Base-by-base conservation (phyloP, 2,113 vertebrate species). In the Vulpes ferrilata region DNA sequence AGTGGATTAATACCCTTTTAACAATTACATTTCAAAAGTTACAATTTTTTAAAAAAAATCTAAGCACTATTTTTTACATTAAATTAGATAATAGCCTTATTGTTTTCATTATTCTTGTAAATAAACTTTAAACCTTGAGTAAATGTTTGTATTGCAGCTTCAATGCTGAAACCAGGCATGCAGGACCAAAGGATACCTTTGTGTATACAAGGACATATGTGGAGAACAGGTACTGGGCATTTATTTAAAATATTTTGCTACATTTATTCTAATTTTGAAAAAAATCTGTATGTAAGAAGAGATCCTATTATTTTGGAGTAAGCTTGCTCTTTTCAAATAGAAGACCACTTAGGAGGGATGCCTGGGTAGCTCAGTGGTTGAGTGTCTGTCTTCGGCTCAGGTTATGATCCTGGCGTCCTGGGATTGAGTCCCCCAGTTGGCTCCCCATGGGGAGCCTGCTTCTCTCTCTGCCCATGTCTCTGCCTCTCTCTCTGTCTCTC, bases 191-290 rank as follows among this genome's bases (percentile, higher is more conserved):
- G 25, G 67, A 96, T 16, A 84, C 88, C 59, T 48, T 96, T 93
- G 16, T 97, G 27, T 99, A 98, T 80, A 98, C 92, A 86, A 97
- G 97, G 81, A 98, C 97, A 12, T 99, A 98, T 88, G 83, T 98
- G 97, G 98, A 97, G 90, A 98, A 89, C 90, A 98, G 98, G 98
- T 98, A 98, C 60, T 59, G 11, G 55, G 91, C 90, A 96, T 65
- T 79, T 91, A 81, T 32, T 79, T 74, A 19, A 65, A 83, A 38
- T 94, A 97, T 94, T 95, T 97, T 87, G 48, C 32, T 95, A 13
- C n/a, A 27, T 35, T 32, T 73, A 4, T 71, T 92, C 60, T 95
- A 90, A 87, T 88, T 97, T 59, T 94, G 25, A 93, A 73, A 92
- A 91, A 91, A 4, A 87, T 79, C 43, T n/a, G 0, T 89, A 0